Evolutionary conservation across 2,797 vertebrate genomes (phyloP).

Genomic region (Enteromius trimaculatus): DNA sequence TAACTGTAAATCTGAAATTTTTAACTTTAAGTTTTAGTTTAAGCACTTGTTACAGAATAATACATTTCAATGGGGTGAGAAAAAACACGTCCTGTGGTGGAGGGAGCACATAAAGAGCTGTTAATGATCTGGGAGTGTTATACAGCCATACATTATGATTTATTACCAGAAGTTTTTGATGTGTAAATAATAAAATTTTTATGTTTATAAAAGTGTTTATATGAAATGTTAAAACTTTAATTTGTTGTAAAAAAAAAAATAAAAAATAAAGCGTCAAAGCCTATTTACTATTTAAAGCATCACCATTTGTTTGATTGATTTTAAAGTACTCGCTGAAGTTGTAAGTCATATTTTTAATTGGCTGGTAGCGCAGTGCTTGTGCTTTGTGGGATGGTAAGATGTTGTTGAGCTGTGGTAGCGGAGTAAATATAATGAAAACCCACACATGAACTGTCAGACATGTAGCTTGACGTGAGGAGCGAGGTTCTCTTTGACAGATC

Average conservation of each 20-base stretch:
- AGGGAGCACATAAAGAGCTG: slow-evolving; percentile 24
- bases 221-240: slow-evolving; percentile 46
- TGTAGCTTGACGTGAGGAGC: slow-evolving; percentile 22
- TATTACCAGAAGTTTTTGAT: slow-evolving; percentile 24
- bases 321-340: background rate
- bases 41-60: slow-evolving; percentile 16
- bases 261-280: slow-evolving; percentile 59
- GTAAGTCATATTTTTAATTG: background rate
- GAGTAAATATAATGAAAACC: slow-evolving; percentile 37
- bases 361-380: background rate
- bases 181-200: slow-evolving; percentile 32
- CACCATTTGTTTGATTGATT: background rate
- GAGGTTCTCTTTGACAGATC: background rate
- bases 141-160: background rate
- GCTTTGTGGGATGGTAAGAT: slow-evolving; percentile 39
- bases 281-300: slow-evolving; percentile 37
- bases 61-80: background rate
- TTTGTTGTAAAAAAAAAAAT: slow-evolving; percentile 43
- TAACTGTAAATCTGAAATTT: slow-evolving; percentile 42
- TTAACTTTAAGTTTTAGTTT: slow-evolving; percentile 32
- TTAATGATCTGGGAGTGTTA: background rate
- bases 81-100: slow-evolving; percentile 3
- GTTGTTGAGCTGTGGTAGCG: slow-evolving; percentile 26
- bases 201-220: slow-evolving; percentile 37
- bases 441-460: slow-evolving; percentile 17